Base-by-base conservation (phyloP, 2,888 invertebrate genomes). In the Amphipoea lucens region DNA sequence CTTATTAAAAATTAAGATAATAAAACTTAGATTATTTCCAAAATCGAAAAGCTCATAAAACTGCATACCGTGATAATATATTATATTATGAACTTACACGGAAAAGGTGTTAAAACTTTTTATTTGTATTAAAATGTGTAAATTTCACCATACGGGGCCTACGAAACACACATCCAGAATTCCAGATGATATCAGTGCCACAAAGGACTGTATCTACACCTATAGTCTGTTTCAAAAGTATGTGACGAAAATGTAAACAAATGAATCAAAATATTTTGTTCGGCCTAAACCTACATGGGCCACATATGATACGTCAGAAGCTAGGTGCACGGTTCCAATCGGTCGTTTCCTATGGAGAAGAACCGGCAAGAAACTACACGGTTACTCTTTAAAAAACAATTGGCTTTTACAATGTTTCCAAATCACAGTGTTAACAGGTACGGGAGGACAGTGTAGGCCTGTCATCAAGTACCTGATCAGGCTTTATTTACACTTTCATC, bases 151-250 rank as follows among this genome's bases (percentile, higher is more conserved):
- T 68, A 45, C 51, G 4, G 20, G 75, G 40, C 29, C 65, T 66
- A 69, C 82, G 54, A 75, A 45, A 67, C 57, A 57, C 42, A 70
- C 51, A 2, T 68, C 51, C 71, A 42, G 42, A 42, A 68, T 74
- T 57, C 23, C 42, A 69, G 76, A 76, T 83, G 40, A 60, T 78
- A 86, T 82, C 79, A 74, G 51, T 23, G 29, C 42, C n/a, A 67
- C 76, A 76, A 78, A 76, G 79, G 80, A 78, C 60, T 77, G 70
- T 73, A 60, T 23, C n/a, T 48, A 63, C n/a, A 65, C 36, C 14
- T 69, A 14, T 36, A 20, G 2, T 70, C 2, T 36, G 4, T 23
- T 36, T 9, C 36, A 70, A 51, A 70, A 23, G 4, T 23, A 36
- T 17, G 14, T 14, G 2, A 36, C 9, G 23, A 54, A 40, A 36